Percentiles rank a stretch among this genome's conserved stretches.
Conservation (phyloP, 1,140 invertebrate species). For the Ruditapes philippinarum region DNA sequence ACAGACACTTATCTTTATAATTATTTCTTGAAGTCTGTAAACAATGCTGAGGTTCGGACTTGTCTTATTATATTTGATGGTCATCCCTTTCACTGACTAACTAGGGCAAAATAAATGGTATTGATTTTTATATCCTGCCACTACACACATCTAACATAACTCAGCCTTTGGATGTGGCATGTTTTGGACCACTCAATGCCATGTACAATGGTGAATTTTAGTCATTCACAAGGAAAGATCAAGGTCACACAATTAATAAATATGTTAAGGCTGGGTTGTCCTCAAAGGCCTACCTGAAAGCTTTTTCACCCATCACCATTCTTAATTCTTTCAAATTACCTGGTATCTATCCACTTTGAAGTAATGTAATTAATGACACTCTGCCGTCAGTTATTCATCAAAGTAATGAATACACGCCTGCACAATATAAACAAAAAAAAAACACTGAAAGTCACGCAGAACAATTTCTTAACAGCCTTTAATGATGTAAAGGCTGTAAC, state of each 20-base stretch:
- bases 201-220: slow-evolving; percentile 16
- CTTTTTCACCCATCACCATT: slow-evolving; percentile 15
- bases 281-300: slow-evolving; percentile 35
- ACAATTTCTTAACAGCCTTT: not conserved
- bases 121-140: slow-evolving; percentile 37
- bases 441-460: not conserved
- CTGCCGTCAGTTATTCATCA: not conserved
- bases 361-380: not conserved
- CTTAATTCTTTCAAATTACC: not conserved
- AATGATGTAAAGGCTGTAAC: too few species aligned
- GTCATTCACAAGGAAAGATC: not conserved
- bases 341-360: slow-evolving; percentile 18
- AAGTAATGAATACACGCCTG: not conserved
- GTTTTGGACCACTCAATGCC: slow-evolving; percentile 41
- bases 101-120: slow-evolving; percentile 29
- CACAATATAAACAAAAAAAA: not conserved
- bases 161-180: slow-evolving; percentile 51
- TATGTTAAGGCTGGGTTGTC: not conserved
- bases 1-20: not conserved
- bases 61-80: slow-evolving; percentile 46
- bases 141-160: slow-evolving; percentile 38
- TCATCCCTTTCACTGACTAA: slow-evolving; percentile 15
- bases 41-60: not conserved
- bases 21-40: slow-evolving; percentile 22
- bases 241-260: not conserved